phyloP scores from a whole-genome alignment of 2,888 invertebrate species.

The Scaptomyza tumidula region DNA sequence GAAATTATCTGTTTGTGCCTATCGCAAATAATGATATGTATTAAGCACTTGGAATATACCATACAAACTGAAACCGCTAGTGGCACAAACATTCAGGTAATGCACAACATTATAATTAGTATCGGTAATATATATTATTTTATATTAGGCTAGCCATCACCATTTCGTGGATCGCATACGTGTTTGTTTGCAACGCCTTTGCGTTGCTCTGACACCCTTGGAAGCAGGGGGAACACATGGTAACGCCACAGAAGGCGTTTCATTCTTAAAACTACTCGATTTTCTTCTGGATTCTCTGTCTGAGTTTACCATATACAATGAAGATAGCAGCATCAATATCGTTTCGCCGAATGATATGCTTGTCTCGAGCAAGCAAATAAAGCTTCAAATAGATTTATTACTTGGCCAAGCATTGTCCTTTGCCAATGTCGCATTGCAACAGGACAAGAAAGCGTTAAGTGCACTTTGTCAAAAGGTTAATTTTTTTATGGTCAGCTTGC shows the following conservation, averaged over 20 bases:
- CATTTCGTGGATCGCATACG: conserved; percentile 83
- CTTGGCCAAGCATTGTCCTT: conserved; percentile 82
- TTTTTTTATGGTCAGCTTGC: background rate
- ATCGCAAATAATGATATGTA: conserved; percentile 81
- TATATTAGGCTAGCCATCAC: conserved; percentile 73
- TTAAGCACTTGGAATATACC: conserved; percentile 79
- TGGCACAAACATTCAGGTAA: conserved; percentile 65
- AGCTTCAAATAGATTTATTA: conserved; percentile 74
- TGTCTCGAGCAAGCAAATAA: conserved; percentile 73
- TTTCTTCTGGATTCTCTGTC: conserved; percentile 70
- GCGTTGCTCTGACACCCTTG: conserved; percentile 12
- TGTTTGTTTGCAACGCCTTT: conserved; percentile 80
- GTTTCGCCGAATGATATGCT: conserved; percentile 40
- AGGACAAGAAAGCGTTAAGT: conserved; percentile 82
- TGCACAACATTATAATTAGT: background rate
- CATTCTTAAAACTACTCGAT: conserved; percentile 80
- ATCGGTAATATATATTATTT: background rate
- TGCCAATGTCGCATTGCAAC: conserved; percentile 81
- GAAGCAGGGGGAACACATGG: background rate
- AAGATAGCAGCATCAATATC: conserved; percentile 25
- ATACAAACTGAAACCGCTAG: conserved; percentile 73
- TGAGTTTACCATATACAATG: conserved; percentile 70
- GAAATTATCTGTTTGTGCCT: conserved; percentile 80
- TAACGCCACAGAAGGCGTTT: conserved; percentile 56
- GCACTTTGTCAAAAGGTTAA: conserved; percentile 82